Base-by-base conservation (phyloP, 2,113 vertebrate genomes). In the Boleophthalmus pectinirostris region DNA sequence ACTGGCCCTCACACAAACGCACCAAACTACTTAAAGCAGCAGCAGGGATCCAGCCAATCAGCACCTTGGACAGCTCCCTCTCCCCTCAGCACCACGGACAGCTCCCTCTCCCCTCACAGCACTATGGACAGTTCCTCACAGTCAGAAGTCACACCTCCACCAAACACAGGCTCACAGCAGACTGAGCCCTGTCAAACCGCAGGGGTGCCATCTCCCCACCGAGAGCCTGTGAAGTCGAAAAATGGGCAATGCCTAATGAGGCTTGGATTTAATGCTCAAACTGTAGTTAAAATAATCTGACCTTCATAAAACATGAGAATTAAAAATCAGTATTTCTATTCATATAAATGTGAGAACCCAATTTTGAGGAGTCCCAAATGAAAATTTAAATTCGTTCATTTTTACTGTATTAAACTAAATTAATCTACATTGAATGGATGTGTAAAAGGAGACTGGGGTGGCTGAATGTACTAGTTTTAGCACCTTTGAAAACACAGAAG, bases 81-180 rank as follows among this genome's bases (percentile, higher is more conserved):
- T 29, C 29, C 29, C 29, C 4, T 29, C 82, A 81, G 81, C 68
- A 84, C 82, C 75, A 11, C 29, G 74, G 86, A 5, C 47, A 51
- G 47, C 47, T 51, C 47, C 47, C 47, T 58, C 2, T 0, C 64
- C 45, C 14, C 20, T 3, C 20, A 3, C 82, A 81, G 81, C 68
- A 84, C 82, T 73, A 9, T 24, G 74, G 86, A 88, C 79, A 87
- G 82, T 29, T 60, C 47, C 7, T 43, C 61, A 64, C 61, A 43
- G 61, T 20, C 61, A 21, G 61, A 43, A 43, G 61, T 64, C 61
- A 12, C 61, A 64, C 61, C 61, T 64, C n/a, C 38, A 64, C 61
- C 61, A 38, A 64, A 64, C 33, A 64, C 61, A 38, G 61, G 61
- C 61, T 64, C 61, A n/a, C 29, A 38, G 33, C 61, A 64, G 33